phyloP scores from a whole-genome alignment of 2,888 invertebrate species.

The Dicranocentrus wangi region DNA sequence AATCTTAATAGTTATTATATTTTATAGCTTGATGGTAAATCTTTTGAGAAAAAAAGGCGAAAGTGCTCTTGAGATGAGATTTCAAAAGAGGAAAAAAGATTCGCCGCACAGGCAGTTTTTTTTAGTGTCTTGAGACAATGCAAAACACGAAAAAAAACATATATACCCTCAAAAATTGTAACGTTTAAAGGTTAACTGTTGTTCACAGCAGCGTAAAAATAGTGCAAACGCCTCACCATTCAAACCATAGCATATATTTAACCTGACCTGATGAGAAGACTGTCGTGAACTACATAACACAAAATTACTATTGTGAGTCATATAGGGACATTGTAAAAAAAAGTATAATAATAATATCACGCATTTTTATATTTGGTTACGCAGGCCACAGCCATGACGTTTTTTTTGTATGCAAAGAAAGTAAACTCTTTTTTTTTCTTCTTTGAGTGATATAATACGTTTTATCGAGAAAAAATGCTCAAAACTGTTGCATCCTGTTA shows the following conservation, averaged over 20 bases:
- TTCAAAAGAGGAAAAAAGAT: background rate
- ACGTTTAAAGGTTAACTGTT: conserved; percentile 58
- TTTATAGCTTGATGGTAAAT: too few relatives aligned
- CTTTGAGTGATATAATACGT: background rate
- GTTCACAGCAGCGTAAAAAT: conserved; percentile 61
- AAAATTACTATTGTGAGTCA: too few relatives aligned
- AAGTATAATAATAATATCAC: background rate
- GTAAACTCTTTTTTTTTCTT: too few relatives aligned
- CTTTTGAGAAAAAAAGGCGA: conserved; percentile 52
- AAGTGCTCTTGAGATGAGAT: conserved; percentile 49
- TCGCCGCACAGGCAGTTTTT: background rate
- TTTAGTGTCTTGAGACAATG: background rate
- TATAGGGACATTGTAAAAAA: too few relatives aligned
- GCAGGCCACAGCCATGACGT: conserved; percentile 20
- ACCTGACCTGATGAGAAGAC: background rate
- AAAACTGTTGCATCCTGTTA: conserved; percentile 34
- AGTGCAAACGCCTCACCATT: conserved; percentile 39
- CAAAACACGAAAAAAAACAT: background rate
- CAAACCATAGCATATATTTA: background rate
- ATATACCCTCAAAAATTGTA: conserved; percentile 33
- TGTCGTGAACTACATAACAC: too few relatives aligned
- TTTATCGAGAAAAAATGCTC: conserved; percentile 1
- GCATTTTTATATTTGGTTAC: conserved; percentile 41
- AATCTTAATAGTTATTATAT: too few relatives aligned
- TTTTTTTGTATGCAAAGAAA: conserved; percentile 1